Base-by-base conservation (phyloP, 2,888 invertebrate species). In the Drosophila villosipedis region DNA sequence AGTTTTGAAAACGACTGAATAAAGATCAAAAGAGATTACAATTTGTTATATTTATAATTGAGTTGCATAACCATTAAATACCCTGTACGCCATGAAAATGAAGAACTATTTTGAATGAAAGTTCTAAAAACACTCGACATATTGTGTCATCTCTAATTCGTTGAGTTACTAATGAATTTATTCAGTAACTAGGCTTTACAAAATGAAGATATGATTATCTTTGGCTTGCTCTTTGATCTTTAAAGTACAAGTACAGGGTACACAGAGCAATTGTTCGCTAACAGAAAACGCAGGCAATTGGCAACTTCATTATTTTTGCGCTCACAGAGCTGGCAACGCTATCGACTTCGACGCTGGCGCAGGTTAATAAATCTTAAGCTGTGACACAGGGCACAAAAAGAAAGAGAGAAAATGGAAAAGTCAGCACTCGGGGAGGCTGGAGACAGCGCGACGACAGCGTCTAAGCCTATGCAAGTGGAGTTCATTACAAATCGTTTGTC, bases 401-500 rank as follows among this genome's bases (percentile, higher is more conserved):
- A 31, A 65, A 61, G 59, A 58, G 39, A 68, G 68, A 66, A 71
- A 79, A 71, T 69, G 76, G 68, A 71, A 83, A 63, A 63, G 54
- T 62, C 54, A 49, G 35, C 25, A 39, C 68, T n/a, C 25, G 47
- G 5, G 47, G 2, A 9, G n/a, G 16, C 19, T 6, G 62, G 3
- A 39, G 25, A 47, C 30, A 57, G 30, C 31, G 76, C 61, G 73
- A 63, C 63, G 58, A 61, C 71, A 61, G 58, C 57, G 80, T 83
- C 89, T 89, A 85, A 85, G 84, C 84, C 73, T 65, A 72, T 73
- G 75, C 78, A 74, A 80, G 75, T 63, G 61, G 90, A 87, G 88
- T 91, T 91, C 90, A 89, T 91, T 88, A 89, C 91, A 88, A 88
- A 91, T 91, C 87, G 87, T 91, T 86, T 85, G 90, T 83, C 87